Conservation (phyloP, 2,888 invertebrate species). For the Drosophila lutescens region DNA sequence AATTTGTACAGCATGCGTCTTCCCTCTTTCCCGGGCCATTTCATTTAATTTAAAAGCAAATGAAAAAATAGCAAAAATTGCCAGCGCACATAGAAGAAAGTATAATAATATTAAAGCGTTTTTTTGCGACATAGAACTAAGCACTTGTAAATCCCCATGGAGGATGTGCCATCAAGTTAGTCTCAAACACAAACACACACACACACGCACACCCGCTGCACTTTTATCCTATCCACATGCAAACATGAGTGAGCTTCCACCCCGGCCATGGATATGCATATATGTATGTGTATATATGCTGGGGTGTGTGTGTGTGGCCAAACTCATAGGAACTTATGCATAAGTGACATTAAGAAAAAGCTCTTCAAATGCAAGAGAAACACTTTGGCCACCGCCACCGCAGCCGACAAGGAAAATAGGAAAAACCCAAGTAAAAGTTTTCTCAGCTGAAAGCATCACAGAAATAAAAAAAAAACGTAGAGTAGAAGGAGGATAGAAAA, state of each 20-base stretch:
- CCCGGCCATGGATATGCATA: conserved; percentile 38
- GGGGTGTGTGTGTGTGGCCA: conserved; percentile 51
- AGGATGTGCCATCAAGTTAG: conserved; percentile 81
- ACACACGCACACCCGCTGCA: conserved; percentile 49
- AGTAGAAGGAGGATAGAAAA: neutral
- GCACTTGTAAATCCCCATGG: conserved; percentile 82
- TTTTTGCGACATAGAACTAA: conserved; percentile 77
- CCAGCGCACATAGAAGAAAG: conserved; percentile 71
- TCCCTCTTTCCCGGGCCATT: conserved; percentile 44
- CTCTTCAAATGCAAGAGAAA: conserved; percentile 79
- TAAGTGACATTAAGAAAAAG: conserved; percentile 82
- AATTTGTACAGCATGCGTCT: conserved; percentile 10
- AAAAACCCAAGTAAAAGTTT: conserved; percentile 69
- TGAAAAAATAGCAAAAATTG: conserved; percentile 44
- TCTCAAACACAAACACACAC: conserved; percentile 73
- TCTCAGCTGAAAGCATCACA: conserved; percentile 60
- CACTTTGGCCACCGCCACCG: conserved; percentile 66
- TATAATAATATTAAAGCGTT: conserved; percentile 79
- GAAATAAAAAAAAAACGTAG: conserved; percentile 15
- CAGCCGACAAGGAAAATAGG: conserved; percentile 48
- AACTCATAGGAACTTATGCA: conserved; percentile 80
- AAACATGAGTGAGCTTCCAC: conserved; percentile 65
- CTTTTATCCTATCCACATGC: conserved; percentile 76
- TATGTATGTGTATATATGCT: conserved; percentile 12
- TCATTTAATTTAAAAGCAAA: conserved; percentile 66